Base-by-base conservation (phyloP, 2,888 invertebrate species). In the Epirrhoe tristata region DNA sequence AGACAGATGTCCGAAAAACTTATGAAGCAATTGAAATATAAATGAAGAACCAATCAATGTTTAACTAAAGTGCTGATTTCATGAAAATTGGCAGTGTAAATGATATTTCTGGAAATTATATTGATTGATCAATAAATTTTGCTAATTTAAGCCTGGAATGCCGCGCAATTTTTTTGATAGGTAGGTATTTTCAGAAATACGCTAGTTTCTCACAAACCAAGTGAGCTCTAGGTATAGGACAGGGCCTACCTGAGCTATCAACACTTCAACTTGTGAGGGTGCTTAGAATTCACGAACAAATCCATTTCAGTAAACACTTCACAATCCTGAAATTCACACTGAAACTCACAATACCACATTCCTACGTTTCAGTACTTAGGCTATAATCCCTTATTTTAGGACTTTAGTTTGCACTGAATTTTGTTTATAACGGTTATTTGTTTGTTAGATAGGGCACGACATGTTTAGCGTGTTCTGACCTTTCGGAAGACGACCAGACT, bases 401-500 rank as follows among this genome's bases (percentile, higher is more conserved):
- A 24, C 24, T 24, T 48, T 48, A 39, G 48, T 14, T 48, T 48
- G 1, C 14, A 53, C 46, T 24, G 43, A 24, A 51, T 16, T 3
- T 34, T n/a, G 24, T 54, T 54, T 14, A 34, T 36, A 36, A 59
- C 17, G 36, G 32, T 43, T 10, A 43, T 80, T 81, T 58, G 55
- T 63, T 60, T 79, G 64, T 65, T 57, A 78, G 80, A 83, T 83
- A 75, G 78, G 73, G 75, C 79, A 78, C 82, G 83, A 81, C 82
- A 82, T 75, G 64, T 65, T 68, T 74, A 78, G 87, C 91, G 93
- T 91, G 88, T 85, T 78, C 77, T 93, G 93, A 92, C 92, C 93
- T 92, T 93, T 93, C 89, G 86, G 90, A 85, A 87, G 89, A 79
- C 87, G 87, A 81, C 82, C 81, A 87, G 92, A 90, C 93, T 91